A percentile compares a stretch with the other conserved stretches of the same genome.
Conservation (phyloP, 2,113 vertebrate genomes). For the Megatriorchis doriae region DNA sequence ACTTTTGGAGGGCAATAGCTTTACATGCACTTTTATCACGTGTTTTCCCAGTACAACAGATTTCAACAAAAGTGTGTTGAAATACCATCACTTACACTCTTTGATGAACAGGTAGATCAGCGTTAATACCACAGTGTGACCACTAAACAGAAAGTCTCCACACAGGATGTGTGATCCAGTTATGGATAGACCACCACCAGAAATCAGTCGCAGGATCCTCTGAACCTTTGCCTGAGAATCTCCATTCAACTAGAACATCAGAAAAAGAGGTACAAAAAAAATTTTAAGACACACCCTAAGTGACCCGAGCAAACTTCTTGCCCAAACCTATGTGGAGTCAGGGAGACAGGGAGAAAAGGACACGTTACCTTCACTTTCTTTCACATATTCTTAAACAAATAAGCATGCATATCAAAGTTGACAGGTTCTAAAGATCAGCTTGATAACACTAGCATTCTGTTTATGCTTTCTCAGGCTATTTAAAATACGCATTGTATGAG, state of each 20-base stretch:
- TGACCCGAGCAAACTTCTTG: background rate
- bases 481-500: background rate
- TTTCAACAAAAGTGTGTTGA: background rate
- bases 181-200: constrained; percentile 92
- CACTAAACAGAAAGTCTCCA: constrained; percentile 96
- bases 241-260: constrained; percentile 82
- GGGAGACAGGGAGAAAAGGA: background rate
- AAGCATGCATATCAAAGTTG: background rate
- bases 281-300: background rate
- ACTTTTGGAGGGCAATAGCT: background rate
- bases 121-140: constrained; percentile 93
- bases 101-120: constrained; percentile 97
- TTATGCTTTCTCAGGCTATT: background rate
- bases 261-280: background rate
- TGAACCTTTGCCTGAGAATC: constrained; percentile 92
- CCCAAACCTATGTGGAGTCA: background rate
- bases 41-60: background rate
- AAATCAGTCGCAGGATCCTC: constrained; percentile 88
- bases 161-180: constrained; percentile 93
- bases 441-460: background rate
- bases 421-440: background rate
- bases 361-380: background rate
- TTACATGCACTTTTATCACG: background rate
- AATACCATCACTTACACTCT: constrained; percentile 85
- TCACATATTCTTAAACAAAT: background rate